A percentile compares a stretch with the other conserved stretches of the same genome.
Conservation (phyloP, 2,888 invertebrate species). For the Spatulosminthurus flaviceps region DNA sequence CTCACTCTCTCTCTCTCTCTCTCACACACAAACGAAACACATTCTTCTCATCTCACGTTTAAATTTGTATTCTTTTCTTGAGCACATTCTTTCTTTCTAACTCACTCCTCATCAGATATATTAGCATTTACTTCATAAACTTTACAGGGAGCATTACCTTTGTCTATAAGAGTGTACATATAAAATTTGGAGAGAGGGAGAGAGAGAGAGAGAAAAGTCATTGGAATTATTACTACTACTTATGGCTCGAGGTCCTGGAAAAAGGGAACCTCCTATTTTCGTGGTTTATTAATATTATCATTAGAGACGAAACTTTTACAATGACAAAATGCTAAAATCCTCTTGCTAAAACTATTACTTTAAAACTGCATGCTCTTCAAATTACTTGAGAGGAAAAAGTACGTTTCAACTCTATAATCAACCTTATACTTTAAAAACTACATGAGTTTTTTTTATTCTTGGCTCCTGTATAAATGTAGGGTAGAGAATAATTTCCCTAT, state of each 20-base stretch:
- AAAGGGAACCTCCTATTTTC: background rate
- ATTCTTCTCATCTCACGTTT: background rate
- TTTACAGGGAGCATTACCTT: too few species aligned
- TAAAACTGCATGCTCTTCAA: background rate
- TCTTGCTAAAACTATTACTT: conserved; percentile 10
- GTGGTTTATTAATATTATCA: background rate
- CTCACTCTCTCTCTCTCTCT: background rate
- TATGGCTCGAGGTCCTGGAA: conserved; percentile 5
- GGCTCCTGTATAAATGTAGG: too few species aligned
- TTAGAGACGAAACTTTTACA: background rate
- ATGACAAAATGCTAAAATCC: background rate
- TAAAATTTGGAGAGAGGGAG: too few species aligned
- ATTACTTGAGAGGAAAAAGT: background rate
- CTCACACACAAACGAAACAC: background rate
- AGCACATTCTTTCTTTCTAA: conserved; percentile 2
- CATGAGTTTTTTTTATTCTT: too few species aligned
- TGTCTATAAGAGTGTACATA: too few species aligned
- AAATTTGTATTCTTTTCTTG: background rate
- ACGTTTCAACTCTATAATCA: background rate
- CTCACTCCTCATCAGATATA: background rate
- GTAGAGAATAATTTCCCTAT: too few species aligned
- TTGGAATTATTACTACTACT: background rate
- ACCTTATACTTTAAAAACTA: too few species aligned
- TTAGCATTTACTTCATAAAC: too few species aligned
- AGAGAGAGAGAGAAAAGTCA: too few species aligned